A percentile compares a stretch with the other conserved stretches of the same genome.
These are phyloP conservation scores for Euspilapteryx auroguttella DNA, from an alignment of 2,888 invertebrate species.

Conservation along the genomic window DNA sequence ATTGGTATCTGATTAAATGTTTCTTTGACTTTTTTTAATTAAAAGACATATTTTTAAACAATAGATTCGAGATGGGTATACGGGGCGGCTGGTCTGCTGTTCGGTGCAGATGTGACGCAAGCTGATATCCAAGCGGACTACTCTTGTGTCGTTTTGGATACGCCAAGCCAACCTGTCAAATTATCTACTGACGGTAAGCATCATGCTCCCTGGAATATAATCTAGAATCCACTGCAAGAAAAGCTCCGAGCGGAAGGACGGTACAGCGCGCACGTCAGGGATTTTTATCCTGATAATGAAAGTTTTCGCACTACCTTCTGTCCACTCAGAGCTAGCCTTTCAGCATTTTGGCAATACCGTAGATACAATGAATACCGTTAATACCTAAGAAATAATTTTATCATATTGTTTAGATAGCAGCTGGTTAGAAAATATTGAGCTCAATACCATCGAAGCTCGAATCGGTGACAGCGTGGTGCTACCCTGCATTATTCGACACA, in stretches of 20 bases:
- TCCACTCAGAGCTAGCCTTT: too few species aligned
- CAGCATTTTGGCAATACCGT: too few species aligned
- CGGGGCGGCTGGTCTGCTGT: conserved; percentile 34
- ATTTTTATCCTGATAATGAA: too few species aligned
- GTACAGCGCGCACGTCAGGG: too few species aligned
- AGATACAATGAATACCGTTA: too few species aligned
- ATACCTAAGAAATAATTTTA: too few species aligned
- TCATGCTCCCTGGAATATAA: background rate
- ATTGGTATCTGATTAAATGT: too few species aligned
- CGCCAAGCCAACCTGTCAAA: conserved; percentile 30
- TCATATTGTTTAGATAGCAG: conserved; percentile 50
- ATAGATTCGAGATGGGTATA: conserved; percentile 45
- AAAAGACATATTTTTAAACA: too few species aligned
- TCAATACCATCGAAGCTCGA: conserved; percentile 38
- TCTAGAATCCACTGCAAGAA: too few species aligned
- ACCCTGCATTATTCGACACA: conserved; percentile 39
- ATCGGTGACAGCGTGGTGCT: conserved; percentile 35
- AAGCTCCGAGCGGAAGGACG: too few species aligned
- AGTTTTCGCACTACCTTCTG: too few species aligned
- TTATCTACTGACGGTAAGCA: conserved; percentile 44
- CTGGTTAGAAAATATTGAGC: conserved; percentile 44
- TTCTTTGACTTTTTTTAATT: too few species aligned
- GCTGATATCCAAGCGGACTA: conserved; percentile 48
- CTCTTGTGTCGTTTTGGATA: conserved; percentile 38
- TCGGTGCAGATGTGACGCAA: conserved; percentile 40